These are phyloP conservation scores for Seriola quinqueradiata DNA, from an alignment of 2,113 vertebrate genomes.

Conservation along the genomic window DNA sequence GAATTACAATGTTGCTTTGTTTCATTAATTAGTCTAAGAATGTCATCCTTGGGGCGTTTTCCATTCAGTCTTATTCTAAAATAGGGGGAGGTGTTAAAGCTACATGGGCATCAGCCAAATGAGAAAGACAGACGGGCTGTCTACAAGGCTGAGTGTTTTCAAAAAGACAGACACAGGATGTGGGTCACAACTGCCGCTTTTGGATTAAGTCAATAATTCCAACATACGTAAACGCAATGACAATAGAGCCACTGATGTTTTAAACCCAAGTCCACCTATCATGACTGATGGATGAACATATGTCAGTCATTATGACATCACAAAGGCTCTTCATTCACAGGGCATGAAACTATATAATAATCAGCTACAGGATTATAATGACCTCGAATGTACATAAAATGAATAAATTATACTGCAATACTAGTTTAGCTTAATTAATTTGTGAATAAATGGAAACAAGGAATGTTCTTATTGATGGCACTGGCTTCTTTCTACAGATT, in stretches of 20 bases:
- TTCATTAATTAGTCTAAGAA: neutral
- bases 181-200: too few species aligned
- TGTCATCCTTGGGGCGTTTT: neutral
- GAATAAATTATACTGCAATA: neutral
- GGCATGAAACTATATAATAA: neutral
- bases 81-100: neutral
- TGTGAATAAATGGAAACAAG: neutral
- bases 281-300: too few species aligned
- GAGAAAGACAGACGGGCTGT: neutral
- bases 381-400: neutral
- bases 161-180: neutral
- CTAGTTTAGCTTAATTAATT: neutral
- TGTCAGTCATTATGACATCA: too few species aligned
- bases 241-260: neutral
- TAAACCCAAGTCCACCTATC: neutral
- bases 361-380: neutral
- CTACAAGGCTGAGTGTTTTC: neutral
- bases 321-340: neutral
- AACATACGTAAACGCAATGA: neutral
- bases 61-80: neutral
- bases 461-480: neutral
- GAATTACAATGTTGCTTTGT: neutral
- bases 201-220: neutral
- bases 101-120: neutral
- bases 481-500: neutral